Evolutionary conservation across 2,888 invertebrate species (phyloP).

Genomic region (Xestobium rufovillosum): DNA sequence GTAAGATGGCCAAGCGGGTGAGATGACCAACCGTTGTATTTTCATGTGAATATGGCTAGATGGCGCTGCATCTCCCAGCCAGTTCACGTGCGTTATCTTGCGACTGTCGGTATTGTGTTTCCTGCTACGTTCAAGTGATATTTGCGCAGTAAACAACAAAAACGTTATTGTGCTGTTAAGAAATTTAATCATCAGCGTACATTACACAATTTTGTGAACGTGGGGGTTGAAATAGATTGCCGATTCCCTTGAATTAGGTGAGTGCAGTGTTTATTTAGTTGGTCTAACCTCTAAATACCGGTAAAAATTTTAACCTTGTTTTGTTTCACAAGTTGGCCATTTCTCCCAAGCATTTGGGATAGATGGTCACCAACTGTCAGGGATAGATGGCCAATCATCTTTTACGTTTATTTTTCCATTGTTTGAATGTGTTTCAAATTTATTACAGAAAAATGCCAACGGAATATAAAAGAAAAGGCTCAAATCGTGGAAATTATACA

Average conservation of each 20-base stretch:
- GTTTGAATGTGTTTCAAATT: slow-evolving; percentile 7
- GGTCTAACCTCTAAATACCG: neutral
- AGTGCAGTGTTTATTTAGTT: neutral
- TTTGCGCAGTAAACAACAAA: neutral
- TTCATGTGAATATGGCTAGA: neutral
- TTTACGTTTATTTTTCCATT: slow-evolving; percentile 1
- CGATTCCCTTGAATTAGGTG: neutral
- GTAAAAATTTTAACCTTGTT: neutral
- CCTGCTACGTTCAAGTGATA: neutral
- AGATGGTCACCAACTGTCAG: neutral
- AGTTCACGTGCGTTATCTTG: neutral
- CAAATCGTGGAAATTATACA: slow-evolving; percentile 11
- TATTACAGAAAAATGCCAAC: slow-evolving; percentile 14
- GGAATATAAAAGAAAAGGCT: slow-evolving; percentile 9
- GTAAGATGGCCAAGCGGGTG: slow-evolving; percentile 1
- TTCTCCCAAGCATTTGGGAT: slow-evolving; percentile 1
- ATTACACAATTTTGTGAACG: slow-evolving; percentile 1
- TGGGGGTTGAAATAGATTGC: neutral
- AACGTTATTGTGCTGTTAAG: slow-evolving; percentile 1
- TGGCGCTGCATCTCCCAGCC: neutral
- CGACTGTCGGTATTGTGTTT: neutral
- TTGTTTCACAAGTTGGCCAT: neutral
- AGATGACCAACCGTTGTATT: neutral
- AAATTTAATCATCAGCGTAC: slow-evolving; percentile 1
- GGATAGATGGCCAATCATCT: slow-evolving; percentile 2